These are phyloP conservation scores for Trissoscelio sp. DNA, from an alignment of 2,888 invertebrate species.

Conservation along the genomic window DNA sequence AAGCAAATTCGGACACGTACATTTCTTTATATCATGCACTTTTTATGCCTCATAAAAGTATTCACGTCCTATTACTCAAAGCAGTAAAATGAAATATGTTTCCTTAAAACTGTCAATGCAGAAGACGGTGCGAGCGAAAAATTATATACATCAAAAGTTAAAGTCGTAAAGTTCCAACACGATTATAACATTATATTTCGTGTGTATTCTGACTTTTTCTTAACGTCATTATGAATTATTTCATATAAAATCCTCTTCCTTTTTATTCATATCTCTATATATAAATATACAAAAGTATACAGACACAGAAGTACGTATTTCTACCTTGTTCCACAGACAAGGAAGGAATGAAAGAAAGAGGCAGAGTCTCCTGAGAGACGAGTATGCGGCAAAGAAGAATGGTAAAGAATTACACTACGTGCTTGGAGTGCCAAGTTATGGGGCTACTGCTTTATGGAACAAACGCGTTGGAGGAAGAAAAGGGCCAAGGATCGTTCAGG, in stretches of 20 bases:
- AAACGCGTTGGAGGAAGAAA: constrained; percentile 61
- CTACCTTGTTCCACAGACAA: constrained; percentile 21
- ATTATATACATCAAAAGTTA: constrained; percentile 16
- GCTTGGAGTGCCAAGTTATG: constrained; percentile 75
- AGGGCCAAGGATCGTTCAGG: constrained; percentile 68
- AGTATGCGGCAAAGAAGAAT: constrained; percentile 65
- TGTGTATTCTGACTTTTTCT: too few relatives aligned
- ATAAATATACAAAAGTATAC: too few relatives aligned
- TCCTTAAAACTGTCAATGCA: constrained; percentile 42
- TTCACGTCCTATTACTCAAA: constrained; percentile 36
- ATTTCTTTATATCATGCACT: constrained; percentile 3
- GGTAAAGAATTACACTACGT: constrained; percentile 78
- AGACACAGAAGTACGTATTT: constrained; percentile 15
- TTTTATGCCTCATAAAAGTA: constrained; percentile 43
- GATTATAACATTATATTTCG: constrained; percentile 12
- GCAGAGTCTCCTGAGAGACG: constrained; percentile 67
- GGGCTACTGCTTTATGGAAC: constrained; percentile 68
- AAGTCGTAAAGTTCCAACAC: constrained; percentile 14
- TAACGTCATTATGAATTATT: too few relatives aligned
- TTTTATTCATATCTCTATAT: too few relatives aligned
- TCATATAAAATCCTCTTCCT: too few relatives aligned
- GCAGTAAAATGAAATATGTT: constrained; percentile 50
- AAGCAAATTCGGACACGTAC: constrained; percentile 3
- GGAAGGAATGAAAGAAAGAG: constrained; percentile 46
- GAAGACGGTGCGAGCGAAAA: constrained; percentile 18